Conservation (phyloP, 2,797 vertebrate species). For the Scleropages formosus region DNA sequence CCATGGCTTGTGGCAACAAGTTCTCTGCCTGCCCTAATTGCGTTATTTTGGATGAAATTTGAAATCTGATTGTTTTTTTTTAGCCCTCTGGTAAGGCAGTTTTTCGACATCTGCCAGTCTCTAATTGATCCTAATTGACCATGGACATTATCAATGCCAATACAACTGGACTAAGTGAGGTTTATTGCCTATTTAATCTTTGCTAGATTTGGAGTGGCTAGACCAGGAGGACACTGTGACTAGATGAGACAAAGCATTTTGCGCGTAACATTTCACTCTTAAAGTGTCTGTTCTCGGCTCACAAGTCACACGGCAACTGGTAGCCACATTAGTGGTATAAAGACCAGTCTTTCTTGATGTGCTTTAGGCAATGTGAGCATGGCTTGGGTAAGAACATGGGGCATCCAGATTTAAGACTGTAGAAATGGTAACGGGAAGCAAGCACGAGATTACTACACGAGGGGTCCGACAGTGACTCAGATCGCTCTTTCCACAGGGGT, state of each 20-base stretch:
- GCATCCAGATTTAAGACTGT: conserved; percentile 3
- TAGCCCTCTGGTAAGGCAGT: conserved; percentile 74
- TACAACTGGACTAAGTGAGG: conserved; percentile 57
- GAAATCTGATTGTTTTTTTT: conserved; percentile 80
- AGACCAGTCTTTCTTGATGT: neutral
- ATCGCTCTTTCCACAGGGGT: no score
- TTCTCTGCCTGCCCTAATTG: conserved; percentile 73
- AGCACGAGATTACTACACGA: no score
- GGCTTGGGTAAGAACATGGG: neutral
- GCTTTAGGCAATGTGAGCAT: neutral
- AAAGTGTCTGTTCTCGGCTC: conserved; percentile 19
- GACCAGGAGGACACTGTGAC: conserved; percentile 14
- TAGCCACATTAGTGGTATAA: neutral
- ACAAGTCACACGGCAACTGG: neutral
- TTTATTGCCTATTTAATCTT: conserved; percentile 46
- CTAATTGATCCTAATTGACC: conserved; percentile 82
- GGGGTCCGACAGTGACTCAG: no score
- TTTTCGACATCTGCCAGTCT: conserved; percentile 66
- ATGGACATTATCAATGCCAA: conserved; percentile 77
- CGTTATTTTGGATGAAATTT: conserved; percentile 76
- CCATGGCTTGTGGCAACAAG: conserved; percentile 61
- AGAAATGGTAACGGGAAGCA: neutral
- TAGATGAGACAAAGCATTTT: conserved; percentile 20
- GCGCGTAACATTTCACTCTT: conserved; percentile 21
- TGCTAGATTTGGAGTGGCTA: conserved; percentile 28